Conservation (phyloP, 2,113 vertebrate species). For the Rhabdomys dilectus region DNA sequence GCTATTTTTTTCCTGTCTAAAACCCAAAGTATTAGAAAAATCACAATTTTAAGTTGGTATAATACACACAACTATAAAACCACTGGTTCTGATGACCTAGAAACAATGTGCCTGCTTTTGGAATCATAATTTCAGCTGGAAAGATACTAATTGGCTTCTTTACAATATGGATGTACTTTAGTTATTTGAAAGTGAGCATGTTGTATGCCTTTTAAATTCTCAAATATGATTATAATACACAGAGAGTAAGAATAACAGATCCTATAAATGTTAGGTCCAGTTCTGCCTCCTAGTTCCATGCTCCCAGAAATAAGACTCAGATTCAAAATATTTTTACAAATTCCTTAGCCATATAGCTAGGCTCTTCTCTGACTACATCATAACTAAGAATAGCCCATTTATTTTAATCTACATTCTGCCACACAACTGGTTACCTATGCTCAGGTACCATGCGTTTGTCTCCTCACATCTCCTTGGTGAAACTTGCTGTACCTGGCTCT, state of each 20-base stretch:
- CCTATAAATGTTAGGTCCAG: too few species aligned
- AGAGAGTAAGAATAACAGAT: neutral
- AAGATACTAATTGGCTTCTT: neutral
- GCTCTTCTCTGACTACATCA: too few species aligned
- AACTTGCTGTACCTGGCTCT: too few species aligned
- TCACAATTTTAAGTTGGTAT: neutral
- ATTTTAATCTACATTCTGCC: too few species aligned
- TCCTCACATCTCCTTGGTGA: too few species aligned
- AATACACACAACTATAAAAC: neutral
- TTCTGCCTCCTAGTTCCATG: too few species aligned
- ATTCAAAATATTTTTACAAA: too few species aligned
- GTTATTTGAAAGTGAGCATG: neutral
- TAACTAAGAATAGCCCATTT: too few species aligned
- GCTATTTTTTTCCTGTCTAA: slow-evolving; percentile 20
- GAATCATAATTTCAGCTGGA: neutral
- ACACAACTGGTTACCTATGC: too few species aligned
- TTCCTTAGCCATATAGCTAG: too few species aligned
- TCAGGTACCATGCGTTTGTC: too few species aligned
- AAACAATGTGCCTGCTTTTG: neutral
- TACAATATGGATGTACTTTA: neutral
- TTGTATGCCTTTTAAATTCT: neutral
- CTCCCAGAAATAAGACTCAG: too few species aligned
- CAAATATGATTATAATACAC: neutral
- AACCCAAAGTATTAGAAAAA: slow-evolving; percentile 29
- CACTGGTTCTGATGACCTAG: neutral